Evolutionary conservation across 2,888 invertebrate species (phyloP).

Genomic region (Heterodera filipjevi): DNA sequence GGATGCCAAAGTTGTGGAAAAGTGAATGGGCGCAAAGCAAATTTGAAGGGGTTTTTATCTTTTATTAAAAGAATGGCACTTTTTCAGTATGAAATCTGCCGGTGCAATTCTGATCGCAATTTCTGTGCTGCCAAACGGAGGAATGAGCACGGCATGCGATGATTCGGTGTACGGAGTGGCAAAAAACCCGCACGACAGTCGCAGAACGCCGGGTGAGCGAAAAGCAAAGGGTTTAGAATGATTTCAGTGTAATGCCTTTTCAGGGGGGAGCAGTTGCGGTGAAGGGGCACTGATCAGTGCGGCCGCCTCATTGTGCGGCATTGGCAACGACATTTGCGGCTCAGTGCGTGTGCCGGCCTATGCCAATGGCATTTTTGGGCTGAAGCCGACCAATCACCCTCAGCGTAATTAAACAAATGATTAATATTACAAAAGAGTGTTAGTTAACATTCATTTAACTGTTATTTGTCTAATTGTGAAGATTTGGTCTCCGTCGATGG

Average conservation of each 20-base stretch:
- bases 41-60: not conserved
- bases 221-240: not conserved
- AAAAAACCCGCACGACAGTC: conserved; percentile 34
- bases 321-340: conserved; percentile 38
- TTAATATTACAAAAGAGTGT: no score
- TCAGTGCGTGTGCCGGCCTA: conserved; percentile 38
- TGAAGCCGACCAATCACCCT: conserved; percentile 29
- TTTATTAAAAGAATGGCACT: no score
- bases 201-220: conserved; percentile 25
- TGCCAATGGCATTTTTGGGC: conserved; percentile 37
- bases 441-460: no score
- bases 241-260: not conserved
- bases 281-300: conserved; percentile 33
- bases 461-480: not conserved
- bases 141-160: conserved; percentile 30
- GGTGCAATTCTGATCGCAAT: conserved; percentile 31
- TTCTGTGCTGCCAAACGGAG: conserved; percentile 25
- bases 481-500: conserved; percentile 25
- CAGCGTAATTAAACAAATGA: not conserved
- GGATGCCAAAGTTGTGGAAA: conserved; percentile 36
- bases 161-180: conserved; percentile 28
- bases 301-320: conserved; percentile 27
- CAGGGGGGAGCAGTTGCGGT: conserved; percentile 35
- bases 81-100: conserved; percentile 28
- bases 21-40: not conserved